phyloP scores from a whole-genome alignment of 2,797 vertebrate species.

The Valencia hispanica region DNA sequence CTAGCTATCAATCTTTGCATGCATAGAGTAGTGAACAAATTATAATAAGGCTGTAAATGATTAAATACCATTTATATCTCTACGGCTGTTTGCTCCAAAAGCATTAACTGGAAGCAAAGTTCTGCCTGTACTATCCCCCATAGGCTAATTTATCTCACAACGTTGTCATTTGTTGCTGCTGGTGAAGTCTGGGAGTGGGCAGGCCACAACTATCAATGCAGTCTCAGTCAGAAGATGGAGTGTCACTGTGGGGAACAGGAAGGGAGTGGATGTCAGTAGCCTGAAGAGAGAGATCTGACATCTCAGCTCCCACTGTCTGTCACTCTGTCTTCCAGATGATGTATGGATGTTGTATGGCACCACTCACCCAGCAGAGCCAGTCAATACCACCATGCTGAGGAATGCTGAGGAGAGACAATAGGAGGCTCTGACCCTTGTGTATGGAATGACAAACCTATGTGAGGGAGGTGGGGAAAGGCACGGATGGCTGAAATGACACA shows the following conservation, averaged over 20 bases:
- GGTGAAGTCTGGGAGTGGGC: slow-evolving; percentile 3
- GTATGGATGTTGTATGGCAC: slow-evolving; percentile 75
- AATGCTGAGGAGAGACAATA: slow-evolving; percentile 60
- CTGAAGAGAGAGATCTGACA: slow-evolving; percentile 68
- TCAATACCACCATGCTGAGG: slow-evolving; percentile 65
- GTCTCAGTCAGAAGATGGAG: slow-evolving; percentile 56
- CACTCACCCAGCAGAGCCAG: slow-evolving; percentile 67
- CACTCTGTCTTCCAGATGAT: slow-evolving; percentile 70
- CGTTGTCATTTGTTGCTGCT: slow-evolving; percentile 24
- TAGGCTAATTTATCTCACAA: slow-evolving; percentile 27
- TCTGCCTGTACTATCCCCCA: slow-evolving; percentile 5
- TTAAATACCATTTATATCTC: slow-evolving; percentile 53
- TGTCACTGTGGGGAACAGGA: slow-evolving; percentile 59
- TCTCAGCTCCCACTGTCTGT: slow-evolving; percentile 76
- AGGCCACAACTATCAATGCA: slow-evolving; percentile 47
- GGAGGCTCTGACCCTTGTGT: slow-evolving; percentile 70
- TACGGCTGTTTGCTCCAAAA: slow-evolving; percentile 8
- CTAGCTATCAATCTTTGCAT: slow-evolving; percentile 64
- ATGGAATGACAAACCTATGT: slow-evolving; percentile 67
- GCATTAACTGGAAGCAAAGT: slow-evolving; percentile 24
- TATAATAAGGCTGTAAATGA: slow-evolving; percentile 41
- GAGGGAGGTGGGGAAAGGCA: slow-evolving; percentile 24
- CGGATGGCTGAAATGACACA: background rate
- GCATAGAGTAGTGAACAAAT: slow-evolving; percentile 49
- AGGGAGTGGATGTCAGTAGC: slow-evolving; percentile 65